phyloP scores from a whole-genome alignment of 2,113 vertebrate genomes.

The Xyrauchen texanus region DNA sequence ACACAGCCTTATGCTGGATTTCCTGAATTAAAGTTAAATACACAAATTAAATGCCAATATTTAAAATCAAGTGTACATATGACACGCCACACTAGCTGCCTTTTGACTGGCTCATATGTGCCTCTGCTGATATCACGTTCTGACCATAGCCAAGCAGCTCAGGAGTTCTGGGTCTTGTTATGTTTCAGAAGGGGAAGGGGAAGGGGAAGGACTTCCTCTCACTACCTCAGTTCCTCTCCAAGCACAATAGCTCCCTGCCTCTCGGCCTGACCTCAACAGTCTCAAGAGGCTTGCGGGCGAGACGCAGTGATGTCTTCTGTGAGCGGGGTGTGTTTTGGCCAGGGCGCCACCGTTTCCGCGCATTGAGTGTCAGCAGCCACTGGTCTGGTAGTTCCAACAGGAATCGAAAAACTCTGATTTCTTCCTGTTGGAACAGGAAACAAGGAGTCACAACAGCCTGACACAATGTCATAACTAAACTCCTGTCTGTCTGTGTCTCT shows the following conservation, averaged over 20 bases:
- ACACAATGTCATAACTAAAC: slow-evolving; percentile 14
- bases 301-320: slow-evolving; percentile 37
- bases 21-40: no score
- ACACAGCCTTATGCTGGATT: no score
- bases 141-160: slow-evolving; percentile 26
- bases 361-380: neutral
- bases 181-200: slow-evolving; percentile 66
- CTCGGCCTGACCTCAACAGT: slow-evolving; percentile 25
- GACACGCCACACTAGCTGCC: neutral
- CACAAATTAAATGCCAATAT: no score
- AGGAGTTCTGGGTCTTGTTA: slow-evolving; percentile 41
- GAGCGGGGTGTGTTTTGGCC: slow-evolving; percentile 16
- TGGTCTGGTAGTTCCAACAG: neutral
- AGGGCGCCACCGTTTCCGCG: slow-evolving; percentile 1
- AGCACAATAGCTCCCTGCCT: slow-evolving; percentile 66
- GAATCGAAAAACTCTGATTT: neutral
- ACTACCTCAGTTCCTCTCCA: no score
- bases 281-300: slow-evolving; percentile 12
- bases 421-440: neutral
- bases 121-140: slow-evolving; percentile 11
- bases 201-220: slow-evolving; percentile 78
- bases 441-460: neutral
- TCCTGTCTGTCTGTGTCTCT: slow-evolving; percentile 38
- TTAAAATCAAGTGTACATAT: neutral
- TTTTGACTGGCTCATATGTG: slow-evolving; percentile 19